Evolutionary conservation across 2,113 vertebrate species (phyloP).

Genomic region (Prochilodus magdalenae): DNA sequence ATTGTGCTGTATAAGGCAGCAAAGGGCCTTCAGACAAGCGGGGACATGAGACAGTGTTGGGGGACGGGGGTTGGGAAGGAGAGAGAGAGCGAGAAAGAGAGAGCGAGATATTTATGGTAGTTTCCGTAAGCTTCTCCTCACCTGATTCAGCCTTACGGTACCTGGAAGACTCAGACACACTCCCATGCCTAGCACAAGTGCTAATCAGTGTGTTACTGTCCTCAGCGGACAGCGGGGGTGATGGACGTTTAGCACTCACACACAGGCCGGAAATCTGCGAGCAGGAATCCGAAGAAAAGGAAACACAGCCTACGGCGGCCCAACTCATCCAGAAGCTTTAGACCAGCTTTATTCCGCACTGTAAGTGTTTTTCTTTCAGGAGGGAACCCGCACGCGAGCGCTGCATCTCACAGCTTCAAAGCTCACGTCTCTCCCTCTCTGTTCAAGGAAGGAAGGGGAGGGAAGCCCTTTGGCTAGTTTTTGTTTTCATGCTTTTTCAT

Average conservation of each 20-base stretch:
- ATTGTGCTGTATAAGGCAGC: conserved; percentile 54
- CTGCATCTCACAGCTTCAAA: conserved; percentile 48
- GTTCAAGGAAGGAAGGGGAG: conserved; percentile 44
- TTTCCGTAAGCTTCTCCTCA: neutral
- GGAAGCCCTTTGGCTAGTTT: conserved; percentile 50
- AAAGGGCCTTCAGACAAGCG: conserved; percentile 54
- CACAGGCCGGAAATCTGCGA: neutral
- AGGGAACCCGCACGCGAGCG: conserved; percentile 1
- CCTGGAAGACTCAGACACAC: neutral
- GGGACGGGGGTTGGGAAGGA: conserved; percentile 1
- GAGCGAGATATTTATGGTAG: neutral
- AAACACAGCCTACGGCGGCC: conserved; percentile 19
- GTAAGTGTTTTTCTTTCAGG: conserved; percentile 19
- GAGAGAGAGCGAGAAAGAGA: neutral
- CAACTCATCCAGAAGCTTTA: conserved; percentile 19
- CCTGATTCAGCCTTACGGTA: neutral
- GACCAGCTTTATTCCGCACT: conserved; percentile 14
- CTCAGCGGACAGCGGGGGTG: neutral
- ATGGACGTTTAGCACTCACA: conserved; percentile 12
- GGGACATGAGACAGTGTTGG: conserved; percentile 47
- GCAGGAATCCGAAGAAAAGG: conserved; percentile 26
- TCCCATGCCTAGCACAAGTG: neutral
- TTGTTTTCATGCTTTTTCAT: conserved; percentile 48
- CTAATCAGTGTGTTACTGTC: neutral
- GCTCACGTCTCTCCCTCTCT: conserved; percentile 13